A percentile compares a stretch with the other conserved stretches of the same genome.
Evolutionary conservation across 2,113 vertebrate species (phyloP).

Genomic region (Pelvicachromis taeniatus): DNA sequence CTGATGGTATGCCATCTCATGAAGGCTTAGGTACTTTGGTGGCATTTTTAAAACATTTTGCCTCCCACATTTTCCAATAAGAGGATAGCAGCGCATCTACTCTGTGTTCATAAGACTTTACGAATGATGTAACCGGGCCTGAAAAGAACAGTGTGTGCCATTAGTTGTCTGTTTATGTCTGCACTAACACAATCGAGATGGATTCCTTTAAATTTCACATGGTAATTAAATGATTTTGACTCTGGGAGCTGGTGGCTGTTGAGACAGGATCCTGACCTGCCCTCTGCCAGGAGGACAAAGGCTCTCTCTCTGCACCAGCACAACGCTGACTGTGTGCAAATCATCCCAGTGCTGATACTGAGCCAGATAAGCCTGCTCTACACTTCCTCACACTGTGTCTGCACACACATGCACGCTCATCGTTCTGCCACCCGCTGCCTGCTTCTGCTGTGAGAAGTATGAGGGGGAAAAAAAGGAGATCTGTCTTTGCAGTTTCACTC

Average conservation of each 20-base stretch:
- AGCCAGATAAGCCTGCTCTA: constrained; percentile 39
- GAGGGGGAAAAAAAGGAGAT: background rate
- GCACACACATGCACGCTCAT: background rate
- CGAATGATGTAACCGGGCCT: background rate
- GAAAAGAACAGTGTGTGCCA: background rate
- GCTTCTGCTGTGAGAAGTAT: constrained; percentile 20
- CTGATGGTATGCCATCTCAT: background rate
- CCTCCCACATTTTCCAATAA: background rate
- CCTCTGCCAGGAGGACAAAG: constrained; percentile 35
- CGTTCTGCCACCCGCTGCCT: background rate
- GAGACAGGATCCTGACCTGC: constrained; percentile 16
- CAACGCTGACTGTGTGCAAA: constrained; percentile 36
- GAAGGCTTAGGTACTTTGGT: background rate
- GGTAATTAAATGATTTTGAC: constrained; percentile 15
- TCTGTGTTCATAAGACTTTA: background rate
- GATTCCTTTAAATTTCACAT: background rate
- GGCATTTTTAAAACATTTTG: background rate
- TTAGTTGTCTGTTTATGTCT: background rate
- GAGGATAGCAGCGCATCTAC: background rate
- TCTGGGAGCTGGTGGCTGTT: background rate
- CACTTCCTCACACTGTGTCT: constrained; percentile 7
- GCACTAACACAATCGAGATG: constrained; percentile 5
- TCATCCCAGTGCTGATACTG: constrained; percentile 24
- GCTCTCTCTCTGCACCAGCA: constrained; percentile 28
- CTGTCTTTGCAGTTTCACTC: constrained; percentile 15